These are phyloP conservation scores for Enteromius trimaculatus DNA, from an alignment of 2,797 vertebrate genomes.

Conservation along the genomic window DNA sequence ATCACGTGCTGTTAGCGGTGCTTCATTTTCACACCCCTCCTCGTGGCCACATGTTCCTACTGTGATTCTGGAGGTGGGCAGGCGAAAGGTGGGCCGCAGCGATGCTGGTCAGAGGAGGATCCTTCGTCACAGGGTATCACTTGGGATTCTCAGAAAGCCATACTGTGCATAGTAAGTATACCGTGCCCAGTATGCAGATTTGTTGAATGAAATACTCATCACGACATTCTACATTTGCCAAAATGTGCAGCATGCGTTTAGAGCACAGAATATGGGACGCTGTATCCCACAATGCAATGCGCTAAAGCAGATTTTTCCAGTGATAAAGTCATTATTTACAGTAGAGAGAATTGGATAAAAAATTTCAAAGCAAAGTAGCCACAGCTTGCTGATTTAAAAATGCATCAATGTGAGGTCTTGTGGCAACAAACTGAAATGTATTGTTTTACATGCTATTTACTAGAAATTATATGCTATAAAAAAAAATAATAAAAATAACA, in stretches of 20 bases:
- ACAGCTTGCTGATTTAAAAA: not conserved
- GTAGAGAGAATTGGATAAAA: not conserved
- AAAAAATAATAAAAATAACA: too few relatives aligned
- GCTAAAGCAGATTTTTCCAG: not conserved
- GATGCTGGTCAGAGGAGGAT: slow-evolving; percentile 5
- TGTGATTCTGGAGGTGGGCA: slow-evolving; percentile 17
- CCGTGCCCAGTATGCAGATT: not conserved
- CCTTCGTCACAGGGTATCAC: slow-evolving; percentile 6
- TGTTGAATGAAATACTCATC: not conserved
- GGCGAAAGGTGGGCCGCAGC: not conserved
- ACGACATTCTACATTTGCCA: not conserved
- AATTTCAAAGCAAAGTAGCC: not conserved
- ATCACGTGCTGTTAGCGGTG: not conserved
- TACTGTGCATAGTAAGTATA: not conserved
- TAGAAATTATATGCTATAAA: not conserved
- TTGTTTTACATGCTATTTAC: not conserved
- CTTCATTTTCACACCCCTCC: slow-evolving; percentile 5
- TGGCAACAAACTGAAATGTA: not conserved
- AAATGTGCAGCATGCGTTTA: not conserved
- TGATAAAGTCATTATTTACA: not conserved
- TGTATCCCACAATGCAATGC: not conserved
- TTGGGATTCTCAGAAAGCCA: not conserved
- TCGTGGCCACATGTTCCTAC: slow-evolving; percentile 31
- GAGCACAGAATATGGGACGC: not conserved
- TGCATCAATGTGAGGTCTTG: not conserved